Base-by-base conservation (phyloP, 2,113 vertebrate species). In the Mesitornis unicolor region DNA sequence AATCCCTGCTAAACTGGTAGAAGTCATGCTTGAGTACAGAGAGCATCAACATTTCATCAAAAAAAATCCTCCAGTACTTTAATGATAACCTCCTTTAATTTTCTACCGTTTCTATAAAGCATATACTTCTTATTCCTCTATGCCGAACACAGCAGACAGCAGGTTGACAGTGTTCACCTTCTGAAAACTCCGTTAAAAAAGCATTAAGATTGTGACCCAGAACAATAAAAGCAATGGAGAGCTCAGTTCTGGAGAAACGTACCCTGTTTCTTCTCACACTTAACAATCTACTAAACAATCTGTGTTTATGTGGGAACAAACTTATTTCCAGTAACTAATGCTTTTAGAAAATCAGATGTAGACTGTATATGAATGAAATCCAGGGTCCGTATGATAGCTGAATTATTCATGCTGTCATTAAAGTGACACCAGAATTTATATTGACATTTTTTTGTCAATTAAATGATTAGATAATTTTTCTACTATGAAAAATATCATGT, bases 131-230 rank as follows among this genome's bases (percentile, higher is more conserved):
- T 22, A 40, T 28, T 75, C 48, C 68, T 53, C 68, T 59, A 7
- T 24, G 33, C 69, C 40, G 64, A 68, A 40, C 36, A 20, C 20
- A 84, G 61, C 61, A 68, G 80, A 61, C 0, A 1, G 78, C 1
- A 38, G 48, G 81, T 57, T 84, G 91, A 26, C 0, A 0, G 48
- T 42, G 69, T n/a, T 93, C 87, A 61, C 22, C 40, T 84, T 87
- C 74, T 50, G 78, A 82, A 92, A 87, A 93, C 25, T 10, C 67
- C 87, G 96, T 89, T 89, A 79, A 93, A 95, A 96, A 95, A 50
- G 11, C 77, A 93, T 96, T 89, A 93, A 53, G 48, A 29, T 53
- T 50, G 84, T 29, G 10, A 42, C 51, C 89, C 53, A 65, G 57
- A 82, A 29, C 63, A 69, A 64, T 24, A 79, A 79, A 85, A 83